Evolutionary conservation across 2,888 invertebrate species (phyloP), one percentile per base, ranked within the genome.

Genomic region (Liodrosophila aerea): DNA sequence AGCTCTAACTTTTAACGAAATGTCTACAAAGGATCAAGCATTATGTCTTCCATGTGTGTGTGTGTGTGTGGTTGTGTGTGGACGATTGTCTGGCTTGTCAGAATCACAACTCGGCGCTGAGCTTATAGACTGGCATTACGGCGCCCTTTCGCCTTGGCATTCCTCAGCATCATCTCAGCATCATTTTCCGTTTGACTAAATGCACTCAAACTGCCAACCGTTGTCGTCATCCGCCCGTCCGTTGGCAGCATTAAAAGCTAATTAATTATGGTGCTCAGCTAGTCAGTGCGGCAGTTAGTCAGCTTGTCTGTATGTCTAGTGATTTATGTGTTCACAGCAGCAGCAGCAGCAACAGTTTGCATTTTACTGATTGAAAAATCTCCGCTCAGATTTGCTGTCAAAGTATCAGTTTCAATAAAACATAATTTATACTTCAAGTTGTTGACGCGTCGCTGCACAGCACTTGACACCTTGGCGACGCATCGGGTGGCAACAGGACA

Each of bases 151-250:
- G 45, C 59, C 70, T 59, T 70, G 59, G 63, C 68, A 81, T 78
- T 82, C 76, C 50, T 66, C 22, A 22, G 22, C 22, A 22, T 2
- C 22, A 5, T 22, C 22, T 51, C 39, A 49, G 70, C 77, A 76
- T 85, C 83, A 85, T 80, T 80, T 76, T 85, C 84, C 86, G 84
- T 82, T 80, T 85, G 86, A 82, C 86, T 85, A 85, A 81, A 80
- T 85, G 80, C 84, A 82, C 81, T 76, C 81, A 66, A 70, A 60
- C 77, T 77, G 77, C 77, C 54, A 40, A 54, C 12, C 22, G n/a
- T 2, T 7, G 3, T 16, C 40, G 4, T 1, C 46, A 37, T 41
- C 44, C 39, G 51, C 34, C 1, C 46, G 37, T 41, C 44, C 39
- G 51, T 33, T 51, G 54, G 76, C 76, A 71, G 80, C 78, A 82